These are phyloP conservation scores for Leptocoma aspasia DNA, from an alignment of 2,113 vertebrate genomes.

Conservation along the genomic window DNA sequence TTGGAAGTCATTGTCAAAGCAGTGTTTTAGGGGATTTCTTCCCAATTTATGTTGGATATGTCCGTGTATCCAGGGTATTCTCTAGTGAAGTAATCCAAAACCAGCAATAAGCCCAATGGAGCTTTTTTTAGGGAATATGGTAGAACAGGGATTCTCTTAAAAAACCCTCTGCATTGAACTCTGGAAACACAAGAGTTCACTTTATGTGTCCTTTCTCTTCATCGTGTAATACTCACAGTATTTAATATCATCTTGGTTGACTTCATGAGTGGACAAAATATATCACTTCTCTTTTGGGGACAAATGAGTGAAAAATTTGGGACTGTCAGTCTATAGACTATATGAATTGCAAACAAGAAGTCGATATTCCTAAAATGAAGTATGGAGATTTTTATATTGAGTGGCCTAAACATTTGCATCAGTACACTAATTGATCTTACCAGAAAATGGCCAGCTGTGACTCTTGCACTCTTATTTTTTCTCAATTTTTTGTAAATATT, in stretches of 20 bases:
- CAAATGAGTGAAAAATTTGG: neutral
- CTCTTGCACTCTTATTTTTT: neutral
- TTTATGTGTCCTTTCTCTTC: neutral
- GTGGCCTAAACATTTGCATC: conserved; percentile 18
- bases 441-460: conserved; percentile 35
- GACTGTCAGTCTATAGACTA: neutral
- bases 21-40: neutral
- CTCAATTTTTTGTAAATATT: neutral
- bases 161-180: neutral
- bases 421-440: conserved; percentile 42
- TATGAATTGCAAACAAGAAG: neutral
- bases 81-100: conserved; percentile 22
- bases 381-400: conserved; percentile 22
- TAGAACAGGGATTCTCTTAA: neutral
- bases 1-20: conserved; percentile 22
- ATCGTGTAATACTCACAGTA: neutral
- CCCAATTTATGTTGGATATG: neutral
- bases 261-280: neutral
- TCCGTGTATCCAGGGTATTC: neutral
- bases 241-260: neutral
- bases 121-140: neutral
- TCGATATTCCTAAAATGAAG: neutral
- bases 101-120: conserved; percentile 30
- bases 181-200: neutral
- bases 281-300: neutral